Evolutionary conservation across 2,888 invertebrate species (phyloP), one percentile per base, ranked within the genome.

Genomic region (Cheilosia urbana): DNA sequence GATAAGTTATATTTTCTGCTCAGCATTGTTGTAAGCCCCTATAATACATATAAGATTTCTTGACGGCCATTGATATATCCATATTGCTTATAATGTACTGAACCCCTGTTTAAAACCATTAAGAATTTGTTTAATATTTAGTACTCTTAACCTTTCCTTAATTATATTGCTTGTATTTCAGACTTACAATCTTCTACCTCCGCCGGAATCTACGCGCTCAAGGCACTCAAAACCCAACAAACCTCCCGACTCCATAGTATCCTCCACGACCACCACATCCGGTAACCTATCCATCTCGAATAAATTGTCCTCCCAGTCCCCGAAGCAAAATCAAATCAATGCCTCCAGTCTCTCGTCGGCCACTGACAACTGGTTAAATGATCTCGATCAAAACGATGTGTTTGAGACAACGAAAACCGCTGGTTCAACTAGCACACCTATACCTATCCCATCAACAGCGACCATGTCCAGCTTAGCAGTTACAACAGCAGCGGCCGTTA

Each of bases 101-200:
- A 9, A 27, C 27, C 0, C 27, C 6, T 27, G 27, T 27, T 27
- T 27, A 5, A 9, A 30, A 9, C 2, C 30, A 2, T 30, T 27
- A 27, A 27, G 30, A 30, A 30, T 9, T 30, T 30, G 5, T 30
- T 30, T 7, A 13, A 4, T 11, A 37, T 37, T 3, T 37, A 13
- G 13, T 1, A 13, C 3, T 37, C 9, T 13, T 37, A 37, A 9
- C 11, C 27, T 45, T 9, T 71, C 37, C 27, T 1, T 49, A 62
- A 47, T 24, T 13, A 19, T 45, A 65, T 45, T 11, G 19, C 45
- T 84, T 71, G 42, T 7, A 63, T 85, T 85, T 77, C 80, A 91
- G 90, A 90, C 92, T 2, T 92, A 92, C 73, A 92, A 92, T 87
- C 89, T 92, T 42, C 89, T 92, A 85, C 92, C 92, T 40, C 92